Evolutionary conservation across 2,113 vertebrate species (phyloP).

Genomic region (Seriola aureovittata): DNA sequence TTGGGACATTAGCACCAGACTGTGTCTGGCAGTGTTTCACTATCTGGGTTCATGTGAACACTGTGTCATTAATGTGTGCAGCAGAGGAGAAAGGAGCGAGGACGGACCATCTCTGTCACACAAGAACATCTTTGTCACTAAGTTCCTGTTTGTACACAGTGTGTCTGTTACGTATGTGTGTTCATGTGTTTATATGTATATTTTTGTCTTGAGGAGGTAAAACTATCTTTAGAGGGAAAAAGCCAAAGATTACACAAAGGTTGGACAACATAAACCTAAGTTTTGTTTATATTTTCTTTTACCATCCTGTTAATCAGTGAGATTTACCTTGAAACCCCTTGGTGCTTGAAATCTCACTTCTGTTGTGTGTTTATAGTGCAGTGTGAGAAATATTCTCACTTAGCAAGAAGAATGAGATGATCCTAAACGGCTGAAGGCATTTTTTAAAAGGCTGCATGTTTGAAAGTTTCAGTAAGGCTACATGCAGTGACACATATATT

Average conservation of each 20-base stretch:
- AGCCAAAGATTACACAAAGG: not conserved
- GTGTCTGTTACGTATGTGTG: constrained; percentile 7
- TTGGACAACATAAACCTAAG: too few species aligned
- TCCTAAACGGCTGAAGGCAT: not conserved
- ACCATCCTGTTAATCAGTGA: too few species aligned
- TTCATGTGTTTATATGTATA: not conserved
- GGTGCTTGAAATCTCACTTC: not conserved
- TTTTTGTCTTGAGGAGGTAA: not conserved
- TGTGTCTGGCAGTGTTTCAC: not conserved
- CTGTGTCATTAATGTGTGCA: constrained; percentile 31
- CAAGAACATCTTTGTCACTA: constrained; percentile 38
- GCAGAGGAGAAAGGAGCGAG: constrained; percentile 33
- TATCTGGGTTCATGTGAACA: constrained; percentile 19
- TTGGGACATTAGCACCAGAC: not conserved
- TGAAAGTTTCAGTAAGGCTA: not conserved
- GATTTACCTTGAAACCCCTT: not conserved
- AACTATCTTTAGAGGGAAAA: not conserved
- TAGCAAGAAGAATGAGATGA: not conserved
- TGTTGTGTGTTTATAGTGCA: not conserved
- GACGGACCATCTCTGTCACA: constrained; percentile 45
- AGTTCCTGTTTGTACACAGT: not conserved
- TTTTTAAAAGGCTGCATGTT: not conserved
- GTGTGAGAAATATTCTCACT: not conserved
- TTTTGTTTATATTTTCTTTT: too few species aligned
- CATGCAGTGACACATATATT: not conserved